Evolutionary conservation across 2,888 invertebrate species (phyloP).

Genomic region (Acanthococcus lagerstroemiae): DNA sequence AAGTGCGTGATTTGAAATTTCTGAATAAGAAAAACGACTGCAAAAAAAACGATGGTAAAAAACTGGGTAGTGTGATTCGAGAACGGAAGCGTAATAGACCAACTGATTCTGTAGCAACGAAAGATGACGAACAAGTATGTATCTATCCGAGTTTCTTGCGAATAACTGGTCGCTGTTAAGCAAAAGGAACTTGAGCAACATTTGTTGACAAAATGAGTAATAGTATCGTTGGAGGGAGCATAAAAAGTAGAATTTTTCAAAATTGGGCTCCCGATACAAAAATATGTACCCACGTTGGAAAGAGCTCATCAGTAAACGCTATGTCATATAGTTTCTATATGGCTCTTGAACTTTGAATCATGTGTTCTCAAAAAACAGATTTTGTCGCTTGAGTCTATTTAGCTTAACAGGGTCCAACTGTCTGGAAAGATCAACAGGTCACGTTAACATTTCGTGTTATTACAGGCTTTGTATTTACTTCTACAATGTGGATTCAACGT

Average conservation of each 20-base stretch:
- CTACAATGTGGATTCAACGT: slow-evolving; percentile 87
- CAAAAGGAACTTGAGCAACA: too few relatives aligned
- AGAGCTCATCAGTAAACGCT: neutral
- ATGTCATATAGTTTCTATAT: neutral
- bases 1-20: slow-evolving; percentile 41
- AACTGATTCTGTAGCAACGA: slow-evolving; percentile 7
- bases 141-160: too few relatives aligned
- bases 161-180: too few relatives aligned
- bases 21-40: slow-evolving; percentile 13
- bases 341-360: neutral
- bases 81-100: slow-evolving; percentile 15
- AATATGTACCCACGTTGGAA: neutral
- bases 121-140: slow-evolving; percentile 25
- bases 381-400: neutral
- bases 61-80: slow-evolving; percentile 8
- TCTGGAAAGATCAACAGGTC: slow-evolving; percentile 25
- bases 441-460: too few relatives aligned
- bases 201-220: too few relatives aligned
- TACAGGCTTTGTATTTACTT: slow-evolving; percentile 76
- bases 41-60: slow-evolving; percentile 20
- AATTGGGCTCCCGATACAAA: too few relatives aligned
- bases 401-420: neutral
- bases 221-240: too few relatives aligned
- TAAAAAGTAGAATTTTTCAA: too few relatives aligned
- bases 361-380: neutral